phyloP scores from a whole-genome alignment of 2,888 invertebrate genomes.

The Pheosia gnoma region DNA sequence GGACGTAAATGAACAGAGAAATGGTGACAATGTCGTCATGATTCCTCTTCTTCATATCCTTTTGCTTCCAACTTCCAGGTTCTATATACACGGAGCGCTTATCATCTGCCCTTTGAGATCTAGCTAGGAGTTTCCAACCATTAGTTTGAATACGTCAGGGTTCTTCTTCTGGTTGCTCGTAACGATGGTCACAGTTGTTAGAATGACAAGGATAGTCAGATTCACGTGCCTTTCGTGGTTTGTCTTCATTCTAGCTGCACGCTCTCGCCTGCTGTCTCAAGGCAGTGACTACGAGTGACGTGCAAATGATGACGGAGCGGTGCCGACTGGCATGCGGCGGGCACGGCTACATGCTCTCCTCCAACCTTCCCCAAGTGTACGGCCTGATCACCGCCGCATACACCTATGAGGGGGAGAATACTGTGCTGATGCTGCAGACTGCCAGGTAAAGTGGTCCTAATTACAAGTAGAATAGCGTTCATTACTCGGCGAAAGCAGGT shows the following conservation, averaged over 20 bases:
- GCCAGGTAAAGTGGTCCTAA: background rate
- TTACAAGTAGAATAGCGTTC: background rate
- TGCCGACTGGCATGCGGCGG: constrained; percentile 96
- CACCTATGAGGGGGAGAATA: constrained; percentile 99
- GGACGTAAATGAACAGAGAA: too few relatives aligned
- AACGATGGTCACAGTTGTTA: too few relatives aligned
- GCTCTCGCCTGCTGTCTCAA: constrained; percentile 95
- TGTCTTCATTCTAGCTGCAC: constrained; percentile 86
- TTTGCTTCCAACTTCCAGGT: too few relatives aligned
- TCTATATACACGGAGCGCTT: too few relatives aligned
- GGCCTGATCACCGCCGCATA: constrained; percentile 92
- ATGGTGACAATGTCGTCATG: too few relatives aligned
- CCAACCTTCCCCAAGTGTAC: constrained; percentile 94
- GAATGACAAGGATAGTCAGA: too few relatives aligned
- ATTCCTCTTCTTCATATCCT: too few relatives aligned
- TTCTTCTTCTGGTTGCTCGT: too few relatives aligned
- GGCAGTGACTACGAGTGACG: constrained; percentile 91
- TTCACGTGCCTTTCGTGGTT: background rate
- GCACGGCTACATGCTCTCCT: constrained; percentile 95
- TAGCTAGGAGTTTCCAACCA: too few relatives aligned
- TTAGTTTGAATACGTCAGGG: too few relatives aligned
- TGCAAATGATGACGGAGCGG: constrained; percentile 89
- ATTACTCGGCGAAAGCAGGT: too few relatives aligned
- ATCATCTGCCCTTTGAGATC: too few relatives aligned
- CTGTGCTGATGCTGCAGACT: constrained; percentile 95